Conservation (phyloP, 2,113 vertebrate species). For the Rhegmatorhina hoffmannsi region DNA sequence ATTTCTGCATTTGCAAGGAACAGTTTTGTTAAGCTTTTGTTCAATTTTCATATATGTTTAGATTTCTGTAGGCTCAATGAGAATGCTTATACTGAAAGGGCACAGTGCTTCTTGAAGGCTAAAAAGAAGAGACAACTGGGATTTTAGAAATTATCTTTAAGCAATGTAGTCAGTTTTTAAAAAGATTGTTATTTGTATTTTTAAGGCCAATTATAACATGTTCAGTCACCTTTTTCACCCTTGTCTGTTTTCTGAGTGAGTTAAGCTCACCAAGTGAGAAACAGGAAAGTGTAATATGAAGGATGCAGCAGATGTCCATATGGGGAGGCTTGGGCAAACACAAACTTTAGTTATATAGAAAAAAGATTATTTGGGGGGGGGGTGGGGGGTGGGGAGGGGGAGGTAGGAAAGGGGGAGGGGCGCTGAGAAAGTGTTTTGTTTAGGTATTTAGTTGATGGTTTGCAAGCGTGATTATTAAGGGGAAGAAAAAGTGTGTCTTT, state of each 20-base stretch:
- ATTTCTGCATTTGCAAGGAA: not conserved
- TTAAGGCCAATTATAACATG: not conserved
- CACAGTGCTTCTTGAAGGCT: not conserved
- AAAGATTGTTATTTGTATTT: not conserved
- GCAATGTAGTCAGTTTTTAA: not conserved
- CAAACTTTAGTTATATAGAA: not conserved
- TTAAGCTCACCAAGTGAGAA: not conserved
- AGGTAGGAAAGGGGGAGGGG: no score
- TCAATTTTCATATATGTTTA: not conserved
- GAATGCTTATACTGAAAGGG: not conserved
- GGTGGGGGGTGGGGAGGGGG: no score
- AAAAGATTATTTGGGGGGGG: fast-evolving
- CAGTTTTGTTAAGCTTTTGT: not conserved
- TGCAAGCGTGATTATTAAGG: not conserved
- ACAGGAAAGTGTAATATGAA: not conserved
- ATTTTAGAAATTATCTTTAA: not conserved
- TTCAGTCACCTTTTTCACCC: fast-evolving
- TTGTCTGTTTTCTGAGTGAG: not conserved
- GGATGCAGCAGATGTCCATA: not conserved
- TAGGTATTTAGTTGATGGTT: not conserved
- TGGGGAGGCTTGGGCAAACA: not conserved
- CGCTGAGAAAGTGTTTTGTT: not conserved
- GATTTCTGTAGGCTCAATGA: not conserved
- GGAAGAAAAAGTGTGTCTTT: not conserved
- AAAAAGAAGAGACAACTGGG: not conserved